Percentiles rank a stretch among this genome's conserved stretches.
These are phyloP conservation scores for Brachyopa scutellaris DNA, from an alignment of 2,888 invertebrate genomes.

Conservation along the genomic window DNA sequence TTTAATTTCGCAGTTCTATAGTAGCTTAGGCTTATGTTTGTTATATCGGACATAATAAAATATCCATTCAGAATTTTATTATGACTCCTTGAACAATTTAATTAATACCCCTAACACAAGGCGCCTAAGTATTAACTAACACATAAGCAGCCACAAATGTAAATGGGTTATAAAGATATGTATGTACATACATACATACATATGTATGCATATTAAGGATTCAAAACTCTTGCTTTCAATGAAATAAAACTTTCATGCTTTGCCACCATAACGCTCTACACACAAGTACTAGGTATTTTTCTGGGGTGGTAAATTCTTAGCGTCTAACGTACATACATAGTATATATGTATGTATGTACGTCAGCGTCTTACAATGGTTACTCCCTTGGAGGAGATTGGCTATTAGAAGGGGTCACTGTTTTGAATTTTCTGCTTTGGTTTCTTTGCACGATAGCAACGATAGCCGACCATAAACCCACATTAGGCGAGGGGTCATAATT, in stretches of 20 bases:
- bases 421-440: conserved; percentile 60
- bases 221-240: conserved; percentile 21
- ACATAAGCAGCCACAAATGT: neutral
- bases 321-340: neutral
- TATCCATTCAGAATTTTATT: neutral
- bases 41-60: neutral
- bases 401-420: conserved; percentile 36
- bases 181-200: too few species aligned
- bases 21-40: neutral
- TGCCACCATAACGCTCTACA: conserved; percentile 4
- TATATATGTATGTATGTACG: too few species aligned
- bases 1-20: too few species aligned
- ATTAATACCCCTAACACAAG: conserved; percentile 2
- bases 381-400: conserved; percentile 16
- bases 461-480: conserved; percentile 24
- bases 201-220: too few species aligned
- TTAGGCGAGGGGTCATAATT: conserved; percentile 41
- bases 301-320: conserved; percentile 3
- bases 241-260: conserved; percentile 33
- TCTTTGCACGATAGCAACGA: conserved; percentile 56
- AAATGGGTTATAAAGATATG: conserved; percentile 29
- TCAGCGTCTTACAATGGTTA: conserved; percentile 16
- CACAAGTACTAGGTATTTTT: neutral
- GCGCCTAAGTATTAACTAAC: neutral
- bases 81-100: neutral